Evolutionary conservation across 2,797 vertebrate species (phyloP).

Genomic region (Hoplostethus atlanticus): DNA sequence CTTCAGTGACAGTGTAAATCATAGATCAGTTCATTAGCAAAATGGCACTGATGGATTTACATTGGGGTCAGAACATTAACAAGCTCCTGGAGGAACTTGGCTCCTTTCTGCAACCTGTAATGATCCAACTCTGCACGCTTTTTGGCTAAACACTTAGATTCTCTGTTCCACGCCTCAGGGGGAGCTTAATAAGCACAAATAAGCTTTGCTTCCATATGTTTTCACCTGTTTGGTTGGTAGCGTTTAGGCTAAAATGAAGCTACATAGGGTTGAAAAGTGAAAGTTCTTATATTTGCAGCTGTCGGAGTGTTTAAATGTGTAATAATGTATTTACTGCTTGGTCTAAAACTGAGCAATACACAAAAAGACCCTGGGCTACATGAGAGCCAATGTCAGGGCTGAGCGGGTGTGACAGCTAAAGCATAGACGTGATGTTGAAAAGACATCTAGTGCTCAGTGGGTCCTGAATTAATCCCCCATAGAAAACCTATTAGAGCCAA

Average conservation of each 20-base stretch:
- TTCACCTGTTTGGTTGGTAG: background rate
- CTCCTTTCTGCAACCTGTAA: constrained; percentile 65
- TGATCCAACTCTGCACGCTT: constrained; percentile 48
- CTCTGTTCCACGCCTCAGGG: constrained; percentile 51
- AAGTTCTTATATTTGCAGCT: too few species aligned
- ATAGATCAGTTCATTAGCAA: constrained; percentile 80
- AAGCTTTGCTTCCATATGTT: constrained; percentile 15
- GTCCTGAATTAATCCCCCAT: background rate
- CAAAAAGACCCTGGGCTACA: too few species aligned
- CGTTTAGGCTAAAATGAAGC: too few species aligned
- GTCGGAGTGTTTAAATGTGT: too few species aligned
- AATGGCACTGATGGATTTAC: constrained; percentile 79
- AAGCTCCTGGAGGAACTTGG: constrained; percentile 59
- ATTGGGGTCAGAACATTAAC: constrained; percentile 72
- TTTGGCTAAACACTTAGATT: constrained; percentile 64
- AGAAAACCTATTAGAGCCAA: constrained; percentile 4
- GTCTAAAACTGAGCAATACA: too few species aligned
- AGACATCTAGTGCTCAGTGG: too few species aligned
- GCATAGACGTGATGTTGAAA: too few species aligned
- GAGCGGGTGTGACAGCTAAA: background rate
- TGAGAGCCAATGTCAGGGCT: too few species aligned
- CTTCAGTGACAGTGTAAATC: constrained; percentile 72
- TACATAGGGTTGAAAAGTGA: too few species aligned
- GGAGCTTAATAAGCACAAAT: background rate
- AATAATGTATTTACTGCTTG: too few species aligned